Percentiles rank a stretch among this genome's conserved stretches.
These are phyloP conservation scores for Tachysurus vachellii DNA, from an alignment of 2,113 vertebrate genomes.

Conservation along the genomic window DNA sequence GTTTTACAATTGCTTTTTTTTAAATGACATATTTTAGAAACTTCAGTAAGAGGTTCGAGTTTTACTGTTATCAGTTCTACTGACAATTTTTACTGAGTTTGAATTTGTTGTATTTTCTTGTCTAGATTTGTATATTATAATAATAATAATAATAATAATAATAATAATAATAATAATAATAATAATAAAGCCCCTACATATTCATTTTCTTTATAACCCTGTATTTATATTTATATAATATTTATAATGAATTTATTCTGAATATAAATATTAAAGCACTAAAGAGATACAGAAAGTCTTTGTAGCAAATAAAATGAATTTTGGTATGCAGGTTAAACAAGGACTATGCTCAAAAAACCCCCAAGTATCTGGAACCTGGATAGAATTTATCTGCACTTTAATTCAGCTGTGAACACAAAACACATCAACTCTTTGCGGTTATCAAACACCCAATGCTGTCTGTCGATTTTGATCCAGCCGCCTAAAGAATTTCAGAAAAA, in stretches of 20 bases:
- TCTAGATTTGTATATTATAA: too few relatives aligned
- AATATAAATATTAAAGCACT: background rate
- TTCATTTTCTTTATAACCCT: too few relatives aligned
- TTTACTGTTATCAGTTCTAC: too few relatives aligned
- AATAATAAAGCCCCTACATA: too few relatives aligned
- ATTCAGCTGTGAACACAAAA: slow-evolving; percentile 44
- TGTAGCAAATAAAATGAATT: slow-evolving; percentile 35
- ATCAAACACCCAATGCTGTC: slow-evolving; percentile 39
- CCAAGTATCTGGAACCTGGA: slow-evolving; percentile 31
- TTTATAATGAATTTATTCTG: background rate
- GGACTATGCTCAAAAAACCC: slow-evolving; percentile 30
- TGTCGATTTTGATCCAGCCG: slow-evolving; percentile 35
- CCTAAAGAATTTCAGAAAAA: background rate
- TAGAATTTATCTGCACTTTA: slow-evolving; percentile 35
- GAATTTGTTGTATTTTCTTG: too few relatives aligned
- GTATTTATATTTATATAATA: background rate
- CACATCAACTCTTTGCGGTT: slow-evolving; percentile 38
- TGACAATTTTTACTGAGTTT: too few relatives aligned
- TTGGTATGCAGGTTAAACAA: slow-evolving; percentile 44
- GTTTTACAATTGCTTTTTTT: too few relatives aligned
- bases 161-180: too few relatives aligned
- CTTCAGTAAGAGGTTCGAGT: too few relatives aligned
- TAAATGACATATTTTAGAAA: too few relatives aligned
- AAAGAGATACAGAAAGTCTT: background rate
- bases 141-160: too few relatives aligned